Base-by-base conservation (phyloP, 2,113 vertebrate species). In the Thunnus maccoyii region DNA sequence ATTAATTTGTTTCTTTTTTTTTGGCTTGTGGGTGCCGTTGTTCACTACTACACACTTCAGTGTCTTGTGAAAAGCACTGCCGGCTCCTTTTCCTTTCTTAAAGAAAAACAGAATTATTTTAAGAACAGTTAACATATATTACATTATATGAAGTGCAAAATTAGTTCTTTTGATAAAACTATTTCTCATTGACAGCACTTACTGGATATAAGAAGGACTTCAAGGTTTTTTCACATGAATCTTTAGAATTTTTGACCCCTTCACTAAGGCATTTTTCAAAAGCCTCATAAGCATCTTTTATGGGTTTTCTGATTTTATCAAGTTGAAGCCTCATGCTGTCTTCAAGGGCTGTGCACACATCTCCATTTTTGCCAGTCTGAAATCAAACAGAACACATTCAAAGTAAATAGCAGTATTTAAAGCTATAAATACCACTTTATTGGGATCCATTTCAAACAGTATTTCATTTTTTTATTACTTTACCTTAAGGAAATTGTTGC, bases 31-130 rank as follows among this genome's bases (percentile, higher is more conserved):
- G 41, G 44, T 1, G 3, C 68, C 68, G 25, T 17, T 46, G 36
- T 71, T 71, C 41, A 25, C 6, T 7, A 71, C 36, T 2, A 20
- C 52, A 25, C 32, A 57, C 41, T 71, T 71, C 32, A 71, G n/a
- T 41, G 0, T 54, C 4, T 20, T 46, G 36, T 71, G 32, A 71
- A 71, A 71, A 56, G 7, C 7, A 46, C 52, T 6, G 9, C 32
- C 36, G 5, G 5, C 5, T 14, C 14, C n/a, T 70, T 36, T 41
- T 7, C 36, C 36, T 36, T 1, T 41, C 67, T 71, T 14, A 11
- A 15, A 56, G 15, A 46, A 8, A 52, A 1, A 5, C 3, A 36
- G 15, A 51, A 18, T 10, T 22, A 18, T n/a, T 13, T 27, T 54
- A 30, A 30, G 27, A 9, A 52, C 48, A 14, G 32, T 20, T 15